Conservation (phyloP, 2,888 invertebrate genomes). For the Oscheius onirici region DNA sequence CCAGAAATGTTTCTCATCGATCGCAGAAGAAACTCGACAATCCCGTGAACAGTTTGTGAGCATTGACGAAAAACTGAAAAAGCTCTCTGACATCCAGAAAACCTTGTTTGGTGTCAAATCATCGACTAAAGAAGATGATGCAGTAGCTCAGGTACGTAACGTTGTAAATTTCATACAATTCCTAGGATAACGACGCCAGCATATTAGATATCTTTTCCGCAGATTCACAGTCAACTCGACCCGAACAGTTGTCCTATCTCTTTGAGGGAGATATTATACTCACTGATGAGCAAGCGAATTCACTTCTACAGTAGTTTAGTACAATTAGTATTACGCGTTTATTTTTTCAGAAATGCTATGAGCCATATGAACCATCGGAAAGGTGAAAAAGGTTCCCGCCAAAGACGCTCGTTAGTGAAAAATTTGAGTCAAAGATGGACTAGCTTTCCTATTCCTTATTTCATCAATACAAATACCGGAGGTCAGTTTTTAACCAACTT, state of each 20-base stretch:
- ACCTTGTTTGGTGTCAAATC: conserved; percentile 10
- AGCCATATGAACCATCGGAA: no score
- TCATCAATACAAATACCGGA: conserved; percentile 55
- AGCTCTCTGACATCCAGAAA: neutral
- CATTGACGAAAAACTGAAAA: conserved; percentile 1
- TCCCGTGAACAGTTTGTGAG: neutral
- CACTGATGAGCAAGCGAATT: conserved; percentile 58
- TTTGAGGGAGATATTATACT: conserved; percentile 69
- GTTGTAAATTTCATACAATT: neutral
- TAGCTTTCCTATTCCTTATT: conserved; percentile 54
- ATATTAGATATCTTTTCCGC: neutral
- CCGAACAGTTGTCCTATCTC: conserved; percentile 59
- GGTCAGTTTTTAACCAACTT: conserved; percentile 12
- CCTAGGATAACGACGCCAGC: neutral
- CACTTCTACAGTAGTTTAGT: conserved; percentile 40
- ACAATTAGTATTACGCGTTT: neutral
- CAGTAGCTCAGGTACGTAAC: neutral
- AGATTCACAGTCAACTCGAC: conserved; percentile 21
- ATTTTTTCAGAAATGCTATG: conserved; percentile 37
- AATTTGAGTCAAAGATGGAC: conserved; percentile 45
- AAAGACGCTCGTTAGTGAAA: conserved; percentile 52
- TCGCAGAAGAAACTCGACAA: neutral
- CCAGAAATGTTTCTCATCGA: neutral
- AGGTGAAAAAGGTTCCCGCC: conserved; percentile 23
- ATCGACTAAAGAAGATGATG: neutral